Evolutionary conservation across 2,888 invertebrate genomes (phyloP).

Genomic region (Ametastegia equiseti): DNA sequence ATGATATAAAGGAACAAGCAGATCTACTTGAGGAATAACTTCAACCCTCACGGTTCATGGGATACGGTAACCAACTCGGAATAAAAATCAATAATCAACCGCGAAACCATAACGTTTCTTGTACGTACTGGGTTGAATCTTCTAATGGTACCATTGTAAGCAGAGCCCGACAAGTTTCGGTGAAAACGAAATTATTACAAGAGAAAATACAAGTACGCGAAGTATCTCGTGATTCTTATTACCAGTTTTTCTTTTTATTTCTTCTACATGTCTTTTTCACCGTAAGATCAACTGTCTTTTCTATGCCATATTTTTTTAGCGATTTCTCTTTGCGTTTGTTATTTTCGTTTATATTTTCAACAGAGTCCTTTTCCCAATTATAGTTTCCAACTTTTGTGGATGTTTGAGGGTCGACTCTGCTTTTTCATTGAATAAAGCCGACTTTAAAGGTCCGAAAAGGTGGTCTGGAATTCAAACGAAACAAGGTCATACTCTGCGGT

Average conservation of each 20-base stretch:
- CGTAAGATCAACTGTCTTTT: not conserved
- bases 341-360: not conserved
- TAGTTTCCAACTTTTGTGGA: not conserved
- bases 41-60: not conserved
- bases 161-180: not conserved
- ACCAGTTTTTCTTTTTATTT: not conserved
- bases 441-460: not conserved
- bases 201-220: not conserved
- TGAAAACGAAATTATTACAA: not conserved
- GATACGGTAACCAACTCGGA: not conserved
- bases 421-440: conserved; percentile 1
- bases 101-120: not conserved
- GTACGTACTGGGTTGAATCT: not conserved
- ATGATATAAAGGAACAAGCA: not conserved
- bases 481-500: not conserved
- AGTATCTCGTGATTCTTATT: not conserved
- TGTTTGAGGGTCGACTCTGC: not conserved
- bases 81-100: not conserved
- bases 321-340: not conserved
- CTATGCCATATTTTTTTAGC: not conserved
- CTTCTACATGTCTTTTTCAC: not conserved
- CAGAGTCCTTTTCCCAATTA: not conserved
- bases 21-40: not conserved
- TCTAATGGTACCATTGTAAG: conserved; percentile 15
- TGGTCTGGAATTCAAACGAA: not conserved